phyloP scores from a whole-genome alignment of 2,113 vertebrate genomes.

The Himantopus leucocephalus region DNA sequence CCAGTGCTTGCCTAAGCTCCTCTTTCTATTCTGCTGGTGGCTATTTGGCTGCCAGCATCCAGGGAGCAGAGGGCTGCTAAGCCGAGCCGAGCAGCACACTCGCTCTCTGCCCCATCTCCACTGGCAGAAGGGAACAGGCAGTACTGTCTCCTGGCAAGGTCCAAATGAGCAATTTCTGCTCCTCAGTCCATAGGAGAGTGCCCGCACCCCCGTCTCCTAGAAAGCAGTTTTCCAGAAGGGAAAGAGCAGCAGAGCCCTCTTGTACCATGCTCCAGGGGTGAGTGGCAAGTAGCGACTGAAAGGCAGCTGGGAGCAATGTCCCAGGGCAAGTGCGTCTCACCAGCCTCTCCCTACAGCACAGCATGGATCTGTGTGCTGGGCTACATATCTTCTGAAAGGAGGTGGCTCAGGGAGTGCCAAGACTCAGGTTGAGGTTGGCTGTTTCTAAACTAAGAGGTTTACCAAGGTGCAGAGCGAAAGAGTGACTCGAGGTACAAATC shows the following conservation, averaged over 20 bases:
- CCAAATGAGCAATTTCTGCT: background rate
- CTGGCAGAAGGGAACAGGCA: background rate
- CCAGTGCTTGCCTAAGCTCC: background rate
- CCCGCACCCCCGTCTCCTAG: background rate
- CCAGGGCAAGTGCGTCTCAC: background rate
- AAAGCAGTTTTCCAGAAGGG: background rate
- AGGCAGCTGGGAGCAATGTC: background rate
- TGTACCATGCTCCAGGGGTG: rapidly evolving
- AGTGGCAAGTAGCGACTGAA: background rate
- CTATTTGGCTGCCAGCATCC: background rate
- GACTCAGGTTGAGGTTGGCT: background rate
- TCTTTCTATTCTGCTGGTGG: background rate
- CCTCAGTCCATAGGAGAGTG: background rate
- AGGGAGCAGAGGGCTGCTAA: background rate
- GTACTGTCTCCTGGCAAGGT: background rate
- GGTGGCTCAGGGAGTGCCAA: background rate
- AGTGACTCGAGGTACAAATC: background rate
- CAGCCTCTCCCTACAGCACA: background rate
- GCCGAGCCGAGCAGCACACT: background rate
- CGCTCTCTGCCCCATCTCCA: background rate
- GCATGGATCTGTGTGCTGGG: background rate
- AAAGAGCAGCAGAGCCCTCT: background rate
- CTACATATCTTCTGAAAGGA: background rate
- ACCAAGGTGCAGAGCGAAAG: background rate
- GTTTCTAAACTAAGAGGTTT: background rate